Conservation (phyloP, 64 coral and sea anemone genomes). For the Montipora cactus region DNA sequence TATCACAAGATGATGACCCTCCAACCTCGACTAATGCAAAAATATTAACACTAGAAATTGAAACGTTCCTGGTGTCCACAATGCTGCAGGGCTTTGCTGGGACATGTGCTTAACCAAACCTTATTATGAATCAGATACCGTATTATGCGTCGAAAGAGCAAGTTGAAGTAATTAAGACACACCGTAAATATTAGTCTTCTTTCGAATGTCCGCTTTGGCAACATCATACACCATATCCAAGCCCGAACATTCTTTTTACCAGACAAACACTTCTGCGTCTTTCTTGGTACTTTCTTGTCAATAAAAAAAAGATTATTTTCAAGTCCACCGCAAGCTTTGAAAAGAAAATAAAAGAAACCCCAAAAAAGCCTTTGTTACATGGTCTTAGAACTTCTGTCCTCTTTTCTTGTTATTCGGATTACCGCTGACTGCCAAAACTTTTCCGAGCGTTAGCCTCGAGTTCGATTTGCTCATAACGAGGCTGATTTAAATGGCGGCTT, state of each 20-base stretch:
- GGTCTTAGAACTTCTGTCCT: constrained; percentile 32
- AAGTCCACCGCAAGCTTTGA: not conserved
- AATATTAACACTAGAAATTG: not conserved
- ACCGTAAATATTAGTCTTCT: not conserved
- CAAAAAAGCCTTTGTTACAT: constrained; percentile 12
- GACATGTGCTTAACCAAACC: not conserved
- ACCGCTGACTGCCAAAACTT: constrained; percentile 56
- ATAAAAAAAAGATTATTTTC: not conserved
- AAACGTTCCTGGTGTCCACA: constrained; percentile 18
- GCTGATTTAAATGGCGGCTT: constrained; percentile 57
- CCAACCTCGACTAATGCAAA: not conserved
- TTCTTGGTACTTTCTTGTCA: not conserved
- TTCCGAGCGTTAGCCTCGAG: constrained; percentile 58
- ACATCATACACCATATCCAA: not conserved
- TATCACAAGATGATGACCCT: not conserved
- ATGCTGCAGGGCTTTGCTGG: not conserved
- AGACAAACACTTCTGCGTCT: not conserved
- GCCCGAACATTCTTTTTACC: not conserved
- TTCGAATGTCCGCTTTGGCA: not conserved
- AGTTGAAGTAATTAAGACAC: not conserved
- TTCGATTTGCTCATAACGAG: not conserved
- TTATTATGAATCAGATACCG: not conserved
- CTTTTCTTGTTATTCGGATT: constrained; percentile 27
- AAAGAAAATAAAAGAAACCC: constrained; percentile 25
- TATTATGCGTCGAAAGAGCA: not conserved